Conservation (phyloP, 1,140 invertebrate species). For the Maniola jurtina region DNA sequence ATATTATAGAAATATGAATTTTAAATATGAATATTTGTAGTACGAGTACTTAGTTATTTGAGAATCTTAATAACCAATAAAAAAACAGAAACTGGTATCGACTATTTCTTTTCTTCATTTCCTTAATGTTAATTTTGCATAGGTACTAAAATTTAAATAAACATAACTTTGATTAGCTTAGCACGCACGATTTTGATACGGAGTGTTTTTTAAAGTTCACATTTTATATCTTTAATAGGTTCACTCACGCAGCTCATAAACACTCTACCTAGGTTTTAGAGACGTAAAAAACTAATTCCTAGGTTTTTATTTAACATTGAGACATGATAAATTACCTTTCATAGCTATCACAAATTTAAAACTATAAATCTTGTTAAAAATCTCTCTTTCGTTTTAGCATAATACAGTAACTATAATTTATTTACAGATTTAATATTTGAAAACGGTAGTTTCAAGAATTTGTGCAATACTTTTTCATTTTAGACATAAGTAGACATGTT, state of each 20-base stretch:
- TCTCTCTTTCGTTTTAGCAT: neutral
- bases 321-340: neutral
- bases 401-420: neutral
- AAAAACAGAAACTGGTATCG: too few relatives aligned
- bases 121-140: slow-evolving; percentile 4
- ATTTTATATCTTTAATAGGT: slow-evolving; percentile 20
- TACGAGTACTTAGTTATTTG: too few relatives aligned
- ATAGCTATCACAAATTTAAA: neutral
- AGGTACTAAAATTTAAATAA: slow-evolving; percentile 21
- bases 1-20: too few relatives aligned
- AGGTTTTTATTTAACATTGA: neutral
- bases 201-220: slow-evolving; percentile 3
- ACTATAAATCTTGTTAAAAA: neutral
- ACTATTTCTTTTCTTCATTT: neutral
- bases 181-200: slow-evolving; percentile 13
- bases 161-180: slow-evolving; percentile 20
- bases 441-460: too few relatives aligned
- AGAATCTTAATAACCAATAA: too few relatives aligned
- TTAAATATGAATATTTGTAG: too few relatives aligned
- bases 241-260: slow-evolving; percentile 20
- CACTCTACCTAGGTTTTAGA: slow-evolving; percentile 4
- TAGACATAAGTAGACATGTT: too few relatives aligned
- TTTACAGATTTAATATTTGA: neutral
- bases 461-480: too few relatives aligned
- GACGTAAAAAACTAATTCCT: slow-evolving; percentile 4